These are phyloP conservation scores for Himalopsyche anomala DNA, from an alignment of 2,888 invertebrate species.

Conservation along the genomic window DNA sequence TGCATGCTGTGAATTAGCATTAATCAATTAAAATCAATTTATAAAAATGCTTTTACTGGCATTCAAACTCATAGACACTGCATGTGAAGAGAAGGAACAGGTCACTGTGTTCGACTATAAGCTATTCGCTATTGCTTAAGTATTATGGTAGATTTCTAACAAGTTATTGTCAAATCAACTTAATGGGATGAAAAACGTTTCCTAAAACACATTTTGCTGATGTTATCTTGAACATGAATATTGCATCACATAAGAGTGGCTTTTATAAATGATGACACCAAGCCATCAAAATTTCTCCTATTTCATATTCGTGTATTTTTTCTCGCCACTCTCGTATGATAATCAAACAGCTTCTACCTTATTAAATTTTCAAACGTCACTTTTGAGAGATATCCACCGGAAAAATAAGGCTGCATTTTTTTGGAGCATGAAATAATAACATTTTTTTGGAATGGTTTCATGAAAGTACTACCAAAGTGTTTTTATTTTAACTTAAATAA, in stretches of 20 bases:
- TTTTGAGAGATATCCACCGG: not conserved
- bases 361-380: conserved; percentile 24
- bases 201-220: not conserved
- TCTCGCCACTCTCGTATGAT: not conserved
- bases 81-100: too few species aligned
- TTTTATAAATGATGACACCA: not conserved
- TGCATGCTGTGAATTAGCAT: too few species aligned
- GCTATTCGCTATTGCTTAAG: too few species aligned
- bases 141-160: too few species aligned
- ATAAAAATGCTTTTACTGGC: too few species aligned
- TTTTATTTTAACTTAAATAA: not conserved
- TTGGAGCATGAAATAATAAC: too few species aligned
- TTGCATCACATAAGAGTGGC: not conserved
- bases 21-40: too few species aligned
- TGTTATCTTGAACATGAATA: not conserved
- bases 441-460: not conserved
- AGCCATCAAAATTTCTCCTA: not conserved
- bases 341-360: conserved; percentile 9
- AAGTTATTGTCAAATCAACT: too few species aligned
- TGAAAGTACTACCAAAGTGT: not conserved
- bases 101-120: too few species aligned
- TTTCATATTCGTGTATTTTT: conserved; percentile 26
- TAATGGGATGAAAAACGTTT: not conserved
- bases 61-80: too few species aligned
- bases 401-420: too few species aligned